A percentile compares a stretch with the other conserved stretches of the same genome.
phyloP scores from a whole-genome alignment of 2,113 vertebrate species.

The Cynopterus brachyotis region DNA sequence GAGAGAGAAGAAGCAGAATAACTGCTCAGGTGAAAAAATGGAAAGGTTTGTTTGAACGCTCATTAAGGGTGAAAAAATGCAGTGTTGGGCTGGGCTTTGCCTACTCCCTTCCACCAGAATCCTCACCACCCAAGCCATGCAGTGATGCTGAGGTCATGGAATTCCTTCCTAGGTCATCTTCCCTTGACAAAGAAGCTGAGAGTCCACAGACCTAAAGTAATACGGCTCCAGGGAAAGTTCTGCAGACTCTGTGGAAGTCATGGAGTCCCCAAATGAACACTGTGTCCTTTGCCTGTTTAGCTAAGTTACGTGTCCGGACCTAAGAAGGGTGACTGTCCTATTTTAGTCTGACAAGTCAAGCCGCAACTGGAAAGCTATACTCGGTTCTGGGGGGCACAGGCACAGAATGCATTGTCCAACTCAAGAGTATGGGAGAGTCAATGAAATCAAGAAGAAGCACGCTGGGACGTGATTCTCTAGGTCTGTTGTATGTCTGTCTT shows the following conservation, averaged over 20 bases:
- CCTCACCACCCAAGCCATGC: neutral
- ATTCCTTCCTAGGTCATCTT: neutral
- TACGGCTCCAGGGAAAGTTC: neutral
- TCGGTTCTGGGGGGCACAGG: neutral
- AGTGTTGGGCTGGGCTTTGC: neutral
- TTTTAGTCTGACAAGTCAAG: neutral
- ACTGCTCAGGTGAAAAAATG: neutral
- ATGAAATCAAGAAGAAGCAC: neutral
- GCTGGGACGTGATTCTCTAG: neutral
- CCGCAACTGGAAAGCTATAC: neutral
- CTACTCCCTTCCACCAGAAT: neutral
- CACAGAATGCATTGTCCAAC: neutral
- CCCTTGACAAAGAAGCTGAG: neutral
- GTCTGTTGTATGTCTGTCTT: neutral
- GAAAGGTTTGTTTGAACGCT: neutral
- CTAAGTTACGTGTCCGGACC: neutral
- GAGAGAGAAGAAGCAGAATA: neutral
- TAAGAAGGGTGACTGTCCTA: neutral
- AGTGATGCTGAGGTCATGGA: neutral
- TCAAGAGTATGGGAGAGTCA: neutral
- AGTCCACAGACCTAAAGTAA: neutral
- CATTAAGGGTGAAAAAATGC: neutral
- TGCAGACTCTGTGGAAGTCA: neutral
- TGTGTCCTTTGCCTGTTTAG: neutral
- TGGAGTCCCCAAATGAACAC: neutral